These are phyloP conservation scores for Lasiurus borealis DNA, from an alignment of 2,113 vertebrate genomes.

Conservation along the genomic window DNA sequence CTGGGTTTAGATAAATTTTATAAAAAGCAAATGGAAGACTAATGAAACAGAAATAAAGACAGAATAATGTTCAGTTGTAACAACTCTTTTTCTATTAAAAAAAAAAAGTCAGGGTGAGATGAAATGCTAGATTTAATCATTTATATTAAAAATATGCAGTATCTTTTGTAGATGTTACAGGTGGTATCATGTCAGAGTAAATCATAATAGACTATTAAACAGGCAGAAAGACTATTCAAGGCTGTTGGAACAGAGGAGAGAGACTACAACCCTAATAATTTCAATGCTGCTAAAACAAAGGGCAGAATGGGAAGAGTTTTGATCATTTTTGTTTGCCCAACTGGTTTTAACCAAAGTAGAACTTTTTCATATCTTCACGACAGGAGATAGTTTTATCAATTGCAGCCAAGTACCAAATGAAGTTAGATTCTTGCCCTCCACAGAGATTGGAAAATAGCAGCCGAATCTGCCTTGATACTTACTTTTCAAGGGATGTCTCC, in stretches of 20 bases:
- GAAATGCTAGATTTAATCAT: constrained; percentile 38
- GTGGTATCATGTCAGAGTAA: not conserved
- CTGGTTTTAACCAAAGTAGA: not conserved
- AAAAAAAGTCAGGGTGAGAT: constrained; percentile 21
- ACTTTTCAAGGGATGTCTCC: not conserved
- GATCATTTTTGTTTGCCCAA: not conserved
- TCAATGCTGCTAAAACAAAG: not conserved
- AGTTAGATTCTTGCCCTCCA: not conserved
- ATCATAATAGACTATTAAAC: not conserved
- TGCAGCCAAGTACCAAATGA: not conserved
- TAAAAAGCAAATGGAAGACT: constrained; percentile 34
- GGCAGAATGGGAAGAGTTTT: not conserved
- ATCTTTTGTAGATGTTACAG: constrained; percentile 35
- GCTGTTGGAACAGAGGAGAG: not conserved
- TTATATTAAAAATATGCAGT: constrained; percentile 9
- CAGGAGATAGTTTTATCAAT: not conserved
- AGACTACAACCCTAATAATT: not conserved
- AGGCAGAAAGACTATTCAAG: not conserved
- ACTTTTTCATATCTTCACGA: not conserved
- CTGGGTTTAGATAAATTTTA: constrained; percentile 18
- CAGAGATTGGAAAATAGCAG: not conserved
- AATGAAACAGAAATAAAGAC: constrained; percentile 4
- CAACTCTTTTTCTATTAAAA: not conserved
- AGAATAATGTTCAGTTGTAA: constrained; percentile 23
- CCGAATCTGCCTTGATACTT: not conserved